Conservation (phyloP, 2,113 vertebrate species). For the Chinchilla lanigera region DNA sequence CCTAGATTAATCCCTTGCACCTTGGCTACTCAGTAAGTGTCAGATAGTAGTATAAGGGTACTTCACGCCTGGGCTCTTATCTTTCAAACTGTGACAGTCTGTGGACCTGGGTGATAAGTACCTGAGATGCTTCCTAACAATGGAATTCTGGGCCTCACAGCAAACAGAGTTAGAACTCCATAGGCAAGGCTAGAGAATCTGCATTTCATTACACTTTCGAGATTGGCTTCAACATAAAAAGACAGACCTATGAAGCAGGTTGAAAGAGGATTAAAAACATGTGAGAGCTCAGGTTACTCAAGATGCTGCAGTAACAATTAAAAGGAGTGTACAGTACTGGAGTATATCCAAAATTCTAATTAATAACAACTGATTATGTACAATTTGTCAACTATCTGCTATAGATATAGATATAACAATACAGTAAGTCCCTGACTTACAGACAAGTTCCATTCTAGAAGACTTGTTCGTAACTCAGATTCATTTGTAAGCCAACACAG, state of each 20-base stretch:
- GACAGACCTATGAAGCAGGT: neutral
- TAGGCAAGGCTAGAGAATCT: neutral
- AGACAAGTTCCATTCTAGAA: neutral
- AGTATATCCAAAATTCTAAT: neutral
- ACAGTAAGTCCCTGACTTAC: neutral
- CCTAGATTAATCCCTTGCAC: neutral
- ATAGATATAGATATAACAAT: neutral
- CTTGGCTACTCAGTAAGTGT: neutral
- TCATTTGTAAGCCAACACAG: neutral
- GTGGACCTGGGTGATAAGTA: neutral
- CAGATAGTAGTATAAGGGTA: accelerated
- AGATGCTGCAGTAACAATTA: neutral
- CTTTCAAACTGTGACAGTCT: neutral
- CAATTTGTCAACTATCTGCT: neutral
- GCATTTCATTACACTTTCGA: neutral
- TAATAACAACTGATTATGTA: neutral
- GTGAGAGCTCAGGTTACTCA: too few relatives aligned
- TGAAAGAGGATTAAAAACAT: neutral
- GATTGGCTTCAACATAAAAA: neutral
- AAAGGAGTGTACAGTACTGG: neutral
- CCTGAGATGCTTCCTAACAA: neutral
- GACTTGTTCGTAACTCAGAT: neutral
- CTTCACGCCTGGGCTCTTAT: neutral
- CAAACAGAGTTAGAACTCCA: neutral
- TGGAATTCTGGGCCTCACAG: neutral